Evolutionary conservation across 2,797 vertebrate genomes (phyloP).

Genomic region (Pyrocephalus nanus): DNA sequence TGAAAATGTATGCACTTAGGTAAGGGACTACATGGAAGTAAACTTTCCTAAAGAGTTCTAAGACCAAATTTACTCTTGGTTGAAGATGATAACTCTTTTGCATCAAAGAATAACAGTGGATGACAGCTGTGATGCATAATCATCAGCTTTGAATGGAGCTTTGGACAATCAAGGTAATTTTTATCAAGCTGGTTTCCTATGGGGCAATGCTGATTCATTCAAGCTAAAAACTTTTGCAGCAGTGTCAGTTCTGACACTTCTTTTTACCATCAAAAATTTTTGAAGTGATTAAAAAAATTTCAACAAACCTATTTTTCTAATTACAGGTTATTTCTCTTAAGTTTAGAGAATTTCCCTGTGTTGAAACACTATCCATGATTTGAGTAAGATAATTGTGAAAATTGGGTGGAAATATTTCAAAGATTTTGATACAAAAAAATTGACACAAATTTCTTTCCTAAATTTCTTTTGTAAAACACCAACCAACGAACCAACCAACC

Average conservation of each 20-base stretch:
- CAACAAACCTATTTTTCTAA: background rate
- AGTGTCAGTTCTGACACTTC: background rate
- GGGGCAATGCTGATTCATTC: background rate
- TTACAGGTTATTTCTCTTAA: background rate
- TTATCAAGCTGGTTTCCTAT: background rate
- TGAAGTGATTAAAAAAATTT: background rate
- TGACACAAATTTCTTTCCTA: background rate
- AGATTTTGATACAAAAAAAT: background rate
- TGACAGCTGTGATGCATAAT: background rate
- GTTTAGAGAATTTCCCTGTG: background rate
- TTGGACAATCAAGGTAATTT: background rate
- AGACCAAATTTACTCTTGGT: background rate
- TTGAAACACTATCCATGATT: background rate
- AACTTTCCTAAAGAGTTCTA: background rate
- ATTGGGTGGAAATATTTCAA: background rate
- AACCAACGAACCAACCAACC: background rate
- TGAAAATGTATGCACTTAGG: background rate
- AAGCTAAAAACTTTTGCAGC: background rate
- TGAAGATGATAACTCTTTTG: background rate
- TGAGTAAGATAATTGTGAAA: background rate
- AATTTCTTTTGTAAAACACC: background rate
- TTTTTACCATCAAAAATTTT: background rate
- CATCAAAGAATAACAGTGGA: background rate
- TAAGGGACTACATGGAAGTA: rapidly evolving
- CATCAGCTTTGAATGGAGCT: background rate